A percentile compares a stretch with the other conserved stretches of the same genome.
Conservation (phyloP, 1,140 invertebrate species). For the Palaemon carinicauda region DNA sequence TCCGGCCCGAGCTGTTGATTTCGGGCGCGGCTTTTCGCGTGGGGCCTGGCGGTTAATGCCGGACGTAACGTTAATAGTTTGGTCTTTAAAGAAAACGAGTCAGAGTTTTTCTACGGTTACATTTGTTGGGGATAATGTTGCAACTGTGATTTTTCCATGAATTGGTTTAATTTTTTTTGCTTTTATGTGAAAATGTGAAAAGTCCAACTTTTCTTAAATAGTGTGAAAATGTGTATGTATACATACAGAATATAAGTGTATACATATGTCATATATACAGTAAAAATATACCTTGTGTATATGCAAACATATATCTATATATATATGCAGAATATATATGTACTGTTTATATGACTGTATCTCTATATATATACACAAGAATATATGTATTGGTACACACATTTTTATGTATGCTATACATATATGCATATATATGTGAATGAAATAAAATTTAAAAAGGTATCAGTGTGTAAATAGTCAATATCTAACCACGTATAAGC, state of each 20-base stretch:
- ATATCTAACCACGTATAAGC: slow-evolving; percentile 54
- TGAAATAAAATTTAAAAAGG: background rate
- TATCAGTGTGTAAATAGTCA: slow-evolving; percentile 52
- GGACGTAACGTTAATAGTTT: no score
- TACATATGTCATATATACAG: no score
- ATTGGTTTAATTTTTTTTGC: slow-evolving; percentile 26
- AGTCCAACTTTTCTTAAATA: slow-evolving; percentile 36
- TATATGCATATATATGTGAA: background rate
- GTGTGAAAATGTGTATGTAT: background rate
- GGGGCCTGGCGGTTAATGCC: background rate
- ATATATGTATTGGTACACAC: no score
- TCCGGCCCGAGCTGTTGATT: no score
- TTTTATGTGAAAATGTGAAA: slow-evolving; percentile 30
- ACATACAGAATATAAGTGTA: no score
- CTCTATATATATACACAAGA: no score
- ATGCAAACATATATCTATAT: no score
- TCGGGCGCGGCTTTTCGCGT: background rate
- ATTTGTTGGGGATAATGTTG: background rate
- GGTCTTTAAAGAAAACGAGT: no score
- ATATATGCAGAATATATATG: no score
- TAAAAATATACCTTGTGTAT: no score
- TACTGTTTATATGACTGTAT: no score
- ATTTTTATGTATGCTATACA: background rate
- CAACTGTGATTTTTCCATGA: slow-evolving; percentile 41
- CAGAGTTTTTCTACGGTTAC: background rate